Base-by-base conservation (phyloP, 2,888 invertebrate species). In the Aphodius sticticus region DNA sequence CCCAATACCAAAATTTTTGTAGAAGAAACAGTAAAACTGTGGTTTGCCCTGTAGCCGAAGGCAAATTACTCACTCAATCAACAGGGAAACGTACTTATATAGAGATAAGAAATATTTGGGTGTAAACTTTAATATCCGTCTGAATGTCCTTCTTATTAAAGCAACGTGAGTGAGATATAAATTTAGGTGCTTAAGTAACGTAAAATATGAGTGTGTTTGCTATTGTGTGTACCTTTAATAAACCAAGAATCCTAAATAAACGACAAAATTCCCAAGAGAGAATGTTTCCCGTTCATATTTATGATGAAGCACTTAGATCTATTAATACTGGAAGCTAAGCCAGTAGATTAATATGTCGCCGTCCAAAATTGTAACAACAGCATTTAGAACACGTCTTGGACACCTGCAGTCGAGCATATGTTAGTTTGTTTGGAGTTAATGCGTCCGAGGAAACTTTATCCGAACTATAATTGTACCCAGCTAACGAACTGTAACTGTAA, bases 321-420 rank as follows among this genome's bases (percentile, higher is more conserved):
- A 81, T 81, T 81, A 81, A 80, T 77, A 77, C 80, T 75, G 78
- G n/a, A 78, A 75, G 77, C 77, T 79, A 75, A 78, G 80, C 74
- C 77, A 69, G 77, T 76, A 80, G 79, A 80, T 79, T 79, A 81
- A 80, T 80, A 78, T 71, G 77, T 16, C 53, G 80, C 74, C 26
- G 78, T 79, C 79, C 76, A 79, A 78, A 80, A 80, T 26, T 80
- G 80, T 80, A 81, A 78, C 78, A 72, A 81, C 79, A 74, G 79
- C 81, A 81, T 81, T 80, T 79, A 76, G 80, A 77, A 80, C 76
- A 78, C 70, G 78, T 81, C 81, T 77, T 76, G 78, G 69, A 79
- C 82, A 82, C 82, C 82, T 82, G 82, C 82, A 81, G 12, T 53
- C 53, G 53, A 53, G 53, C 53, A 53, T 53, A 53, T 53, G 53